These are phyloP conservation scores for Caenorhabditis latens DNA, from an alignment of 1,140 invertebrate genomes.

Conservation along the genomic window DNA sequence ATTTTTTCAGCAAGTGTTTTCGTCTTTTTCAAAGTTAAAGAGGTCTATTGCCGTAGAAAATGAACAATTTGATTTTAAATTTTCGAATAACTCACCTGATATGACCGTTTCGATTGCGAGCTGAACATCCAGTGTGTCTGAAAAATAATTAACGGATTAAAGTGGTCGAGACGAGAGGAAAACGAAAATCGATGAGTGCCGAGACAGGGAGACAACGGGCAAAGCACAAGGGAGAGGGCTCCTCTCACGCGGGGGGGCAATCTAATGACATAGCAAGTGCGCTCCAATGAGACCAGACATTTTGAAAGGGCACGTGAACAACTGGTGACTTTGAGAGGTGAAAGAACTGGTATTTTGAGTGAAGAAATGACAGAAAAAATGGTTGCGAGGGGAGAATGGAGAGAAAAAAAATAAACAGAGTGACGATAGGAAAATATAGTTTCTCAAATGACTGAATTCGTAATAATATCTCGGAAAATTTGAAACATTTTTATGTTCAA, in stretches of 20 bases:
- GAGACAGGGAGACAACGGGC: not conserved
- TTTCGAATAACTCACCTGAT: conserved; percentile 8
- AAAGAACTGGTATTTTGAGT: conserved; percentile 25
- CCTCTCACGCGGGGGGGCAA: not conserved
- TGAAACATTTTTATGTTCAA: too few relatives aligned
- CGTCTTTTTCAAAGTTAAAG: not conserved
- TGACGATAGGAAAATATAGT: not conserved
- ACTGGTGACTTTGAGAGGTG: not conserved
- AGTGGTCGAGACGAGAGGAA: not conserved
- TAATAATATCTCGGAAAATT: too few relatives aligned
- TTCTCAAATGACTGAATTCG: too few relatives aligned
- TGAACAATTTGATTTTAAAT: not conserved
- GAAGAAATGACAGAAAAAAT: not conserved
- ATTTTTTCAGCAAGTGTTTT: not conserved
- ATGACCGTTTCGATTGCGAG: conserved; percentile 5
- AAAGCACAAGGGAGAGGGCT: not conserved
- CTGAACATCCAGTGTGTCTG: conserved; percentile 34
- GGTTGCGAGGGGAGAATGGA: not conserved
- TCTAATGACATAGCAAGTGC: not conserved
- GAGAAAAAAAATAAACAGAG: not conserved
- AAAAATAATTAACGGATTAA: not conserved
- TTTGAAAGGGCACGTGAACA: conserved; percentile 8
- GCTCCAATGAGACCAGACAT: not conserved
- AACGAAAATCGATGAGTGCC: conserved; percentile 17
- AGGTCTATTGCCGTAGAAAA: not conserved